A percentile compares a stretch with the other conserved stretches of the same genome.
phyloP scores from a whole-genome alignment of 2,113 vertebrate species.

The Corythornis madagascariensis region DNA sequence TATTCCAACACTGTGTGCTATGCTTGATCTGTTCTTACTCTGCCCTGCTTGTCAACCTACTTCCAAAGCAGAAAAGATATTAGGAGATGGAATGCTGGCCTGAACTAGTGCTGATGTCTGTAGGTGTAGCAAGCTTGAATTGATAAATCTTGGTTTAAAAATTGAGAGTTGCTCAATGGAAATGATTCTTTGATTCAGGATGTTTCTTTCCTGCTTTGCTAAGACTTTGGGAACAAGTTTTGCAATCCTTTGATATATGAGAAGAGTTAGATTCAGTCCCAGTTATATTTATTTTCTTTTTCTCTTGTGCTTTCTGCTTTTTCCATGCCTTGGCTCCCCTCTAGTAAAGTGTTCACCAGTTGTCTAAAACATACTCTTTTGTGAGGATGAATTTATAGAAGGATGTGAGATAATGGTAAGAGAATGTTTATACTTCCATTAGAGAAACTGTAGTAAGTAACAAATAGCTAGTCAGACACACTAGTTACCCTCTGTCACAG shows the following conservation, averaged over 20 bases:
- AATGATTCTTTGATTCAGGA: not conserved
- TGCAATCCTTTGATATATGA: not conserved
- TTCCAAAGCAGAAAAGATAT: not conserved
- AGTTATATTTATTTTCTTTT: not conserved
- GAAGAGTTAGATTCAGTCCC: not conserved
- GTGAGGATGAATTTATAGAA: not conserved
- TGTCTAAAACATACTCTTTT: not conserved
- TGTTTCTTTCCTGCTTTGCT: not conserved
- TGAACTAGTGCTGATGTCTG: not conserved
- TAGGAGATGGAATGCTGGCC: not conserved
- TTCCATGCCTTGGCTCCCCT: not conserved
- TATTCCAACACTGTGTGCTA: not conserved
- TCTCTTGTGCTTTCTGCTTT: not conserved
- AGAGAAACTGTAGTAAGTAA: not conserved
- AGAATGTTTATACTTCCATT: not conserved
- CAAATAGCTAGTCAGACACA: not conserved
- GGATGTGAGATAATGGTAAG: not conserved
- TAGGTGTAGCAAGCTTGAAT: not conserved
- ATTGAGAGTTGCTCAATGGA: not conserved
- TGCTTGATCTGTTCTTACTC: not conserved
- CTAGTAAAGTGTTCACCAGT: not conserved
- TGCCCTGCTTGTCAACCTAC: not conserved
- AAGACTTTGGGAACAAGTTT: not conserved
- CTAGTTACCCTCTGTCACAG: not conserved
- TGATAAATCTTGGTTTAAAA: not conserved